Base-by-base conservation (phyloP, 1,140 invertebrate species). In the Reticulitermes speratus region DNA sequence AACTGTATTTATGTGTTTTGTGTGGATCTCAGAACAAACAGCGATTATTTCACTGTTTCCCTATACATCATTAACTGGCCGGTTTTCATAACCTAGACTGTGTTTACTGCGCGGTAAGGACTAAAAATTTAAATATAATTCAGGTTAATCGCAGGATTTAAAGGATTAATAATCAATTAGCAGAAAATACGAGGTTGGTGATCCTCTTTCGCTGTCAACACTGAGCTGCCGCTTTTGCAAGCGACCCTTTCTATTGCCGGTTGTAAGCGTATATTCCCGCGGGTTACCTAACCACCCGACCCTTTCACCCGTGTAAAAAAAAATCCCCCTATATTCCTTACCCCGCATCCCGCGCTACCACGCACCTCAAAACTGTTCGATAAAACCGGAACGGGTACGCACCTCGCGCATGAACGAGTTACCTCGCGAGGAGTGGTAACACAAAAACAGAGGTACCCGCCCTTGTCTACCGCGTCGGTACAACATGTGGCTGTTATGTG, bases 351-450 rank as follows among this genome's bases (percentile, higher is more conserved):
- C n/a, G n/a, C 65, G 30, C n/a, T 25, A 75, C 25, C 25, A 19
- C n/a, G 65, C 65, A 75, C 65, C 65, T 0, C 65, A 75, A 75
- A 75, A 75, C 65, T 30, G 65, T 30, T 75, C 65, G 65, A 75
- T 75, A 75, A 75, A 75, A 75, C 65, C 65, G n/a, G 65, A 75
- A 75, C n/a, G 65, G 65, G n/a, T 30, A 75, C 65, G 65, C n/a
- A 30, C 65, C 65, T 8, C 65, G 65, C 30, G n/a, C 65, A 75
- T 30, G 65, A 75, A 75, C 65, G 65, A 25, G 65, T 75, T 75
- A 75, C 65, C 65, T 75, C 65, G n/a, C 12, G 65, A 75, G 21
- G 16, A 21, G 65, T 30, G 65, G n/a, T 75, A 19, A 75, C n/a
- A 30, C 65, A 75, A 75, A 75, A 75, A 75, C 65, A 75, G 6